Base-by-base conservation (phyloP, 2,113 vertebrate genomes). In the Poecilia latipinna region DNA sequence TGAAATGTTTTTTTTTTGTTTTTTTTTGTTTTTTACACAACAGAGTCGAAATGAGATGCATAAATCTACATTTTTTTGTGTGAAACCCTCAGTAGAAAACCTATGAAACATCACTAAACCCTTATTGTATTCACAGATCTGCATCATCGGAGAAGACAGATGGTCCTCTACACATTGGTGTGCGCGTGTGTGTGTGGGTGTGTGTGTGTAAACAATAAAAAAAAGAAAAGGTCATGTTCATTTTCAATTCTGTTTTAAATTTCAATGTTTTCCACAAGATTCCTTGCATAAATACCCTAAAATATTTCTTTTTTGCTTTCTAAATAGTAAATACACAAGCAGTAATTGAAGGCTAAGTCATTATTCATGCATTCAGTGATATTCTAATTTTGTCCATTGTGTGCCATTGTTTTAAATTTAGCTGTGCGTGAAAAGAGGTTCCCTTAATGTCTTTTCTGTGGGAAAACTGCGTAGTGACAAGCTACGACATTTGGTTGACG, bases 91-190 rank as follows among this genome's bases (percentile, higher is more conserved):
- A 24, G 51, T 72, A 60, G 69, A n/a, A 82, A 90, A 85, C 82
- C 85, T 87, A 83, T 89, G 79, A 89, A 86, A 83, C 80, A 75
- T 91, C 86, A 87, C 35, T 67, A 88, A 63, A 72, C 72, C 66
- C 79, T 86, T 77, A 88, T 91, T 92, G 85, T 89, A 82, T 86
- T 77, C 70, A 37, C 64, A 85, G 74, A 91, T 81, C 70, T 82
- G 79, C 85, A 90, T 75, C 64, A 76, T 88, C 83, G 90, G 84
- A 85, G 80, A 89, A 89, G 89, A 91, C 91, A 93, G 90, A 93
- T 93, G 92, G 91, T 74, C 86, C 73, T 70, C 72, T 85, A 79
- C 82, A 84, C 83, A 71, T 91, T 57, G 82, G 10, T 83, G 71
- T 83, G 65, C 8, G 69, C 15, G 82, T 54, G 77, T 70, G 75